These are phyloP conservation scores for Plotosus lineatus DNA, from an alignment of 2,113 vertebrate genomes.

Conservation along the genomic window DNA sequence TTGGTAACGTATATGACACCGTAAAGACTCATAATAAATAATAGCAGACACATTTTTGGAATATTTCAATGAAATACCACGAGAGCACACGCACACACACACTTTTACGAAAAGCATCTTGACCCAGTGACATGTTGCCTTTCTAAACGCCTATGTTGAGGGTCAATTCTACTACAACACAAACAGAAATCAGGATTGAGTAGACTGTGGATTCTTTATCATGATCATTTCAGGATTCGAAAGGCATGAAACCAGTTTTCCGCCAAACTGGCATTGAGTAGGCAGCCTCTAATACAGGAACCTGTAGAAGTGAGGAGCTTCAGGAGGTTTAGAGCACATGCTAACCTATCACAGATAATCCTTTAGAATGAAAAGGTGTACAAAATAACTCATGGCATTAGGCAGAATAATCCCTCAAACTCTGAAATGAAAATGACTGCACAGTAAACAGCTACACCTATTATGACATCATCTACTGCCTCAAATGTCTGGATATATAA, in stretches of 20 bases:
- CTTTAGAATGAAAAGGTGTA: constrained; percentile 4
- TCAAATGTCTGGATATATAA: not conserved
- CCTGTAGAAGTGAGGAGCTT: no score
- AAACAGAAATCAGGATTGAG: constrained; percentile 12
- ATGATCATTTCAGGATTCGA: constrained; percentile 9
- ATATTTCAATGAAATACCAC: not conserved
- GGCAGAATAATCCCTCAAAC: not conserved
- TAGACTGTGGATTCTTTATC: constrained; percentile 24
- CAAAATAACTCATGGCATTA: constrained; percentile 7
- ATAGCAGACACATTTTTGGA: not conserved
- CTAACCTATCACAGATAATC: constrained; percentile 15
- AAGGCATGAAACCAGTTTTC: constrained; percentile 18
- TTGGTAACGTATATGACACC: not conserved
- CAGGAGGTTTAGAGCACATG: constrained; percentile 5
- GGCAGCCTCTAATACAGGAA: no score
- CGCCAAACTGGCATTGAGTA: not conserved
- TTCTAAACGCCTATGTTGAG: constrained; percentile 7
- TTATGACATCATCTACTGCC: no score
- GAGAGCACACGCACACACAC: not conserved
- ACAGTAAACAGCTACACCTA: not conserved
- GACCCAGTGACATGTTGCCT: constrained; percentile 13
- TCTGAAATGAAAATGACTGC: not conserved
- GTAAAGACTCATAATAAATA: not conserved
- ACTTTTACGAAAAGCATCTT: not conserved
- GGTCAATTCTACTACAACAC: not conserved